These are phyloP conservation scores for Hylomyscus alleni DNA, from an alignment of 2,797 vertebrate species.

Conservation along the genomic window DNA sequence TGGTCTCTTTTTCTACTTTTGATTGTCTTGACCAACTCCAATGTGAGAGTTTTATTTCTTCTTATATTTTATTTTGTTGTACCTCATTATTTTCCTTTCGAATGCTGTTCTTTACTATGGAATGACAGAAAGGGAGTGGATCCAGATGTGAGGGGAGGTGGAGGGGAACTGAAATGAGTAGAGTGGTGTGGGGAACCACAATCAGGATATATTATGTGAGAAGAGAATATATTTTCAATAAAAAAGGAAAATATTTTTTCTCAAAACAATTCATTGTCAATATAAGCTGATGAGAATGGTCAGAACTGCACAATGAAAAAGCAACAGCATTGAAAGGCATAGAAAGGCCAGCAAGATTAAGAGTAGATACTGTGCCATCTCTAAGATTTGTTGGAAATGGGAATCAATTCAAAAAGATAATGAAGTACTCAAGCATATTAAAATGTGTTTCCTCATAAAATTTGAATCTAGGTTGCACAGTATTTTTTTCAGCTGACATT, in stretches of 20 bases:
- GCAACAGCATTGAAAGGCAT: neutral
- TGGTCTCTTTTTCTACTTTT: neutral
- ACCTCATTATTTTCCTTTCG: neutral
- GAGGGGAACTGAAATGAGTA: neutral
- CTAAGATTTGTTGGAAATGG: neutral
- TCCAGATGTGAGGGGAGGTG: neutral
- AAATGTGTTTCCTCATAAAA: slow-evolving; percentile 11
- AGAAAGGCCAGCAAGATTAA: neutral
- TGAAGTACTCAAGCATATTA: neutral
- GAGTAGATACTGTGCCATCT: neutral
- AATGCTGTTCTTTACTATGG: neutral
- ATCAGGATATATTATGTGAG: neutral
- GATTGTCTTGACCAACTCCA: neutral
- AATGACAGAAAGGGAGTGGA: too few species aligned
- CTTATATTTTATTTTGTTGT: neutral
- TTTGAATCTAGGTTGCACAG: neutral
- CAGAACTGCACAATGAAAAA: neutral
- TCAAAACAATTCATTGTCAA: neutral
- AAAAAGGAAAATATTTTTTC: neutral
- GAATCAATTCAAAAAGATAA: neutral
- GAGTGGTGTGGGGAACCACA: neutral
- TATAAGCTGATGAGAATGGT: neutral
- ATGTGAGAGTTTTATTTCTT: neutral
- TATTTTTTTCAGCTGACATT: slow-evolving; percentile 49
- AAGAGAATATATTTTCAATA: neutral